Base-by-base conservation (phyloP, 2,888 invertebrate genomes). In the Agrotis exclamationis region DNA sequence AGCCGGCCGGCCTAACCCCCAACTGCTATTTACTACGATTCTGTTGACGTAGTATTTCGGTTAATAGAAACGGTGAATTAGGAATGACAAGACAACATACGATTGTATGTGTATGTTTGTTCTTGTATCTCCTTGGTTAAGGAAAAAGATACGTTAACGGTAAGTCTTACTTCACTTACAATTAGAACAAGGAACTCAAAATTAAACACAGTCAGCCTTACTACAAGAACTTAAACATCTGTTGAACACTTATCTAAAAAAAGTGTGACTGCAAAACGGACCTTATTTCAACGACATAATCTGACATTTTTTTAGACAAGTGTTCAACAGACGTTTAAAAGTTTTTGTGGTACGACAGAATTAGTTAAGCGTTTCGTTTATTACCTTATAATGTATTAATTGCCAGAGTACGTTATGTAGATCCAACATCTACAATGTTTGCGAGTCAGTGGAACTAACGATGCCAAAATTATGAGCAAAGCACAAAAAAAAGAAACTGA, bases 1-100 rank as follows among this genome's bases (percentile, higher is more conserved):
- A 85, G 82, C 82, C 69, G 70, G 63, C 62, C 70, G 79, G 76
- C 68, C 78, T 79, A 68, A 83, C 75, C 82, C 79, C 65, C 69
- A 71, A 51, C 63, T 77, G 67, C 70, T 85, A 83, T 88, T 86
- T 85, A 81, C 80, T 75, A 58, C 75, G 70, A 85, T 84, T 84
- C 82, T 84, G 85, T 82, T 74, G 85, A 75, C 75, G 83, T 79
- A 62, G 63, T 68, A 71, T 70, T 77, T 62, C 54, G 66, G 72
- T 79, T 73, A 73, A 83, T 73, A 79, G 80, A 82, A 79, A 73
- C 66, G 33, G 53, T 69, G 69, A 73, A 60, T 57, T 76, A 66
- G 20, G 69, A 65, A 62, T 53, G 68, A 63, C 62, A 78, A 81
- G 65, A 64, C 70, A 70, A 62, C 54, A 50, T 56, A 58, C 54